phyloP scores from a whole-genome alignment of 2,113 vertebrate genomes.

The Grantiella picta region DNA sequence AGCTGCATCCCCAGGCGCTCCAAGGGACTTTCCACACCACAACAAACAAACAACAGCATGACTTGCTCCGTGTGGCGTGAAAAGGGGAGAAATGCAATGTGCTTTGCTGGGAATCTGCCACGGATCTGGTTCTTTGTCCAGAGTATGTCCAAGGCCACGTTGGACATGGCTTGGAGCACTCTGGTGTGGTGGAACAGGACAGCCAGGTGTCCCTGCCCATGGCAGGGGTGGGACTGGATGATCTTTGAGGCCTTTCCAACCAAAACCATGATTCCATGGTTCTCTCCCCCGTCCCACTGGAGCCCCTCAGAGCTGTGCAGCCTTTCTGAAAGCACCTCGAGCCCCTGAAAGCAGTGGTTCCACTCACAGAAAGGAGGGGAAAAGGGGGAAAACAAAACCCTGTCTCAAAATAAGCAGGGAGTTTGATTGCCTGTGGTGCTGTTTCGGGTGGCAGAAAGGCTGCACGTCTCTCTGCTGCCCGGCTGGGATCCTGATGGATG shows the following conservation, averaged over 20 bases:
- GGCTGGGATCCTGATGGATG: not conserved
- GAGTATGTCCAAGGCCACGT: not conserved
- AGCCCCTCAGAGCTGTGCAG: not conserved
- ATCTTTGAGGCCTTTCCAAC: too few species aligned
- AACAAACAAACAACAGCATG: not conserved
- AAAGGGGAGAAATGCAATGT: not conserved
- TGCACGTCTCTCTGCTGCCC: not conserved
- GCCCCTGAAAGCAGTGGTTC: not conserved
- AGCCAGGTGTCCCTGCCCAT: not conserved
- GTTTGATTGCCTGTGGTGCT: not conserved
- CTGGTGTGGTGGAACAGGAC: not conserved
- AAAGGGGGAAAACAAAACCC: rapidly evolving
- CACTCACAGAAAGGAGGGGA: not conserved
- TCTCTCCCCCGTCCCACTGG: not conserved
- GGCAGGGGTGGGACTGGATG: not conserved
- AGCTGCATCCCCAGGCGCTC: rapidly evolving
- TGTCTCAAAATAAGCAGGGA: not conserved
- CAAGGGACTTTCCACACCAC: not conserved
- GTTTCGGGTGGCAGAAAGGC: not conserved
- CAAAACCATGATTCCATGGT: not conserved
- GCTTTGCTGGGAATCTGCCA: not conserved
- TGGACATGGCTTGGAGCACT: rapidly evolving
- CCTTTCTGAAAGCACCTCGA: not conserved
- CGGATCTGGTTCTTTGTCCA: rapidly evolving
- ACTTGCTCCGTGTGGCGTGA: rapidly evolving